Evolutionary conservation across 1,140 invertebrate species (phyloP), one percentile per base, ranked within the genome.

Genomic region (Heliconius nattereri): DNA sequence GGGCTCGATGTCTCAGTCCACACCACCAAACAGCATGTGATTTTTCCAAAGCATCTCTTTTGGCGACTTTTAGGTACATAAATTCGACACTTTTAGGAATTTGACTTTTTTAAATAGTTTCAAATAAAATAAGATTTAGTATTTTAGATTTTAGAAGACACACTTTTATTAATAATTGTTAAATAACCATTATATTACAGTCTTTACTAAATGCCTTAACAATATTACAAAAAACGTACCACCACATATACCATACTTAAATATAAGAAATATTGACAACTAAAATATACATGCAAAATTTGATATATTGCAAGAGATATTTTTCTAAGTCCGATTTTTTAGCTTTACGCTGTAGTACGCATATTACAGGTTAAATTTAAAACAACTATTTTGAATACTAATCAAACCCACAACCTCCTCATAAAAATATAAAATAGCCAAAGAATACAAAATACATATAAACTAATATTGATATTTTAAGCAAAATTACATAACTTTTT

Each of bases 401-500:
- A 26, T 66, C 23, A 23, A 26, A 66, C 60, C 60, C 23, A 66
- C 26, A 66, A 66, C 23, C n/a, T n/a, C 23, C 3, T 57, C 20
- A 16, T 52, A 20, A 57, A 19, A 57, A 57, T 57, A 57, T 23
- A 9, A 57, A 57, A 57, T 57, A 57, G 20, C 54, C 40, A 13
- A 54, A 54, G 16, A 7, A 54, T 54, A n/a, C 3, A 54, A 20
- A n/a, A 57, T 8, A n/a, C 0, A 57, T 8, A 57, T 66, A 66
- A 66, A 66, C 23, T 74, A 35, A 54, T 71, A 32, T 76, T 52
- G 7, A 78, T 73, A 74, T 71, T 45, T 76, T 75, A n/a, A 29
- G 57, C 66, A 16, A 32, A 75, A 19, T 40, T 79, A 88, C 96
- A 97, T 57, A 96, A 84, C 85, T 95, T 86, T 40, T 94, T 94